These are phyloP conservation scores for Patella ulyssiponensis DNA, from an alignment of 2,888 invertebrate genomes.

Conservation along the genomic window DNA sequence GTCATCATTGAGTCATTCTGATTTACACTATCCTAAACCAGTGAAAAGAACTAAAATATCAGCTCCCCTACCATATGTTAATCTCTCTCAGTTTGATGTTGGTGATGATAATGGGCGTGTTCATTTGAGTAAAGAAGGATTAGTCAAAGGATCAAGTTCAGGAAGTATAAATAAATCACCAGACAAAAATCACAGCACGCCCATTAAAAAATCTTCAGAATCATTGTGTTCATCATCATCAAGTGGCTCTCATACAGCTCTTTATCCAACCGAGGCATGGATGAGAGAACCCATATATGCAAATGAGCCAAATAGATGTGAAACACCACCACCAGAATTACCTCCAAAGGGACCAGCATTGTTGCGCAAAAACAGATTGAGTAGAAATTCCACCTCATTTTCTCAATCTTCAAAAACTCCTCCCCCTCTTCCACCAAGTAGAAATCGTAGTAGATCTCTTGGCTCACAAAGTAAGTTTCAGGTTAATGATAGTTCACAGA, in stretches of 20 bases:
- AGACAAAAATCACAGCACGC: constrained; percentile 3
- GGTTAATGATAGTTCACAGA: background rate
- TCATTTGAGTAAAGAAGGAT: constrained; percentile 34
- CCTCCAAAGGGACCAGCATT: constrained; percentile 64
- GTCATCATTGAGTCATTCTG: background rate
- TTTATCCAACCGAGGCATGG: constrained; percentile 16
- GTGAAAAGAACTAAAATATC: constrained; percentile 41
- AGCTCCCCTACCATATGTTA: constrained; percentile 64
- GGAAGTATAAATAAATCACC: constrained; percentile 2
- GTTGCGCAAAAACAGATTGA: constrained; percentile 39
- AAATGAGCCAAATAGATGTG: constrained; percentile 46
- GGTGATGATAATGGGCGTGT: constrained; percentile 51
- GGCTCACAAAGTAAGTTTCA: constrained; percentile 28
- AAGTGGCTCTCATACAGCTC: constrained; percentile 17
- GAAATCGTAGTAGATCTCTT: constrained; percentile 34
- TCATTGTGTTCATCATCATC: background rate
- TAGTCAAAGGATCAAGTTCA: constrained; percentile 1
- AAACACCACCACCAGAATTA: constrained; percentile 56
- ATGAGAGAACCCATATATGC: constrained; percentile 54
- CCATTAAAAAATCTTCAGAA: background rate
- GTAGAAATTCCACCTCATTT: constrained; percentile 15
- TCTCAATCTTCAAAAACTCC: constrained; percentile 11
- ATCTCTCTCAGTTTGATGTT: constrained; percentile 56
- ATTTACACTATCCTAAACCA: background rate
- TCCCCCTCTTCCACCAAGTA: constrained; percentile 29